A percentile compares a stretch with the other conserved stretches of the same genome.
Evolutionary conservation across 2,888 invertebrate species (phyloP).

Genomic region (Orchesellides sinensis): DNA sequence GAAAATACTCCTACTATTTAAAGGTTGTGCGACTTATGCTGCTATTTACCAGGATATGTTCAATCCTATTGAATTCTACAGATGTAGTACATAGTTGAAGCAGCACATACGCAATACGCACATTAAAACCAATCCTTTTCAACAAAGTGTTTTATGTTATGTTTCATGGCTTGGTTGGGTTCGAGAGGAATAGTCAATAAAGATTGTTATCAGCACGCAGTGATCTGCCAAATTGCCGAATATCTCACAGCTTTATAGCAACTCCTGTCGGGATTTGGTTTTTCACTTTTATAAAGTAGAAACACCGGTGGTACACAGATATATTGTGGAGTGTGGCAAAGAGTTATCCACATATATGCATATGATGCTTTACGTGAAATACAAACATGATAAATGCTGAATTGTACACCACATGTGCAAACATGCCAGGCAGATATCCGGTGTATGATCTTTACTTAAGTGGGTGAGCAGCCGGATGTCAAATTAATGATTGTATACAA

Average conservation of each 20-base stretch:
- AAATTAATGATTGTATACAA: constrained; percentile 43
- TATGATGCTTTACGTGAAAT: too few species aligned
- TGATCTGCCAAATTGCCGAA: constrained; percentile 49
- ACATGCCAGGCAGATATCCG: constrained; percentile 37
- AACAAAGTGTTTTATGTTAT: background rate
- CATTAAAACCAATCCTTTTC: background rate
- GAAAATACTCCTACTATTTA: too few species aligned
- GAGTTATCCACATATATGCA: too few species aligned
- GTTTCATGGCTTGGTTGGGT: background rate
- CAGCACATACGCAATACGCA: background rate
- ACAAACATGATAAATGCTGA: background rate
- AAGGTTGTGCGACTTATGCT: too few species aligned
- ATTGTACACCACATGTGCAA: constrained; percentile 1
- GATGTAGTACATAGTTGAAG: background rate
- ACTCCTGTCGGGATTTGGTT: constrained; percentile 27
- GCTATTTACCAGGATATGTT: too few species aligned
- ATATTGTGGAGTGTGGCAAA: too few species aligned
- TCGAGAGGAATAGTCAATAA: constrained; percentile 25
- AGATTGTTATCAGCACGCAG: constrained; percentile 34
- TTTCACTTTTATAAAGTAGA: constrained; percentile 7
- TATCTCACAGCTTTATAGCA: constrained; percentile 31
- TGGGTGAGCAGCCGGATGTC: constrained; percentile 62
- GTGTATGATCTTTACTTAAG: constrained; percentile 25
- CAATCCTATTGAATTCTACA: too few species aligned
- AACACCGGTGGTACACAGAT: too few species aligned